Percentiles rank a stretch among this genome's conserved stretches.
Conservation (phyloP, 2,888 invertebrate species). For the Leistus spinibarbis region DNA sequence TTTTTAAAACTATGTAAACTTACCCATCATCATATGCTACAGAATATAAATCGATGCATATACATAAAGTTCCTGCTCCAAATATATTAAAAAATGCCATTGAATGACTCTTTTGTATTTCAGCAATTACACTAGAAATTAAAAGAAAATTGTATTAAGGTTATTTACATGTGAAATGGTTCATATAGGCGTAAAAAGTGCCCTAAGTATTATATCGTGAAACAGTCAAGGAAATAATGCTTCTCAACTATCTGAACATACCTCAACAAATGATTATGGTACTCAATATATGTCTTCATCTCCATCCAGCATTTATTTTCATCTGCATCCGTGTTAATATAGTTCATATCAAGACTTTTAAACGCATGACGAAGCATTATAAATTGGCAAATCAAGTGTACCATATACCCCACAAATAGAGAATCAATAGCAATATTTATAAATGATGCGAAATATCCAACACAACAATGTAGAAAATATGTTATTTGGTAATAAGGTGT, state of each 20-base stretch:
- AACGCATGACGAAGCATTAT: constrained; percentile 15
- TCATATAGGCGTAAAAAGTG: too few species aligned
- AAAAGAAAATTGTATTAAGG: not conserved
- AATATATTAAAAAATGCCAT: constrained; percentile 24
- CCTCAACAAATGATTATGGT: not conserved
- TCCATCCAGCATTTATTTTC: constrained; percentile 9
- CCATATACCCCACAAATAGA: constrained; percentile 19
- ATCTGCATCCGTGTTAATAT: not conserved
- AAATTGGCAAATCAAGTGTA: constrained; percentile 19
- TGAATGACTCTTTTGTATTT: constrained; percentile 3
- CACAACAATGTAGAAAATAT: constrained; percentile 22
- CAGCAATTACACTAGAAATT: not conserved
- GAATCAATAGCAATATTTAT: constrained; percentile 27
- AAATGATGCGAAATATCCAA: constrained; percentile 18
- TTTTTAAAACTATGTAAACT: not conserved
- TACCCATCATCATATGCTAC: constrained; percentile 18
- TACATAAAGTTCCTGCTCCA: constrained; percentile 9
- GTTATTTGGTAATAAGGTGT: constrained; percentile 18
- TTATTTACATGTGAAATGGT: not conserved
- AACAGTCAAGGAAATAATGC: too few species aligned
- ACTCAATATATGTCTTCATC: constrained; percentile 19
- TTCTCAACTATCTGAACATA: not conserved
- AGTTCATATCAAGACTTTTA: constrained; percentile 6
- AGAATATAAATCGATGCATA: constrained; percentile 26
- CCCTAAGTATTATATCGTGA: too few species aligned